phyloP scores from a whole-genome alignment of 2,113 vertebrate genomes.

The Spea bombifrons region DNA sequence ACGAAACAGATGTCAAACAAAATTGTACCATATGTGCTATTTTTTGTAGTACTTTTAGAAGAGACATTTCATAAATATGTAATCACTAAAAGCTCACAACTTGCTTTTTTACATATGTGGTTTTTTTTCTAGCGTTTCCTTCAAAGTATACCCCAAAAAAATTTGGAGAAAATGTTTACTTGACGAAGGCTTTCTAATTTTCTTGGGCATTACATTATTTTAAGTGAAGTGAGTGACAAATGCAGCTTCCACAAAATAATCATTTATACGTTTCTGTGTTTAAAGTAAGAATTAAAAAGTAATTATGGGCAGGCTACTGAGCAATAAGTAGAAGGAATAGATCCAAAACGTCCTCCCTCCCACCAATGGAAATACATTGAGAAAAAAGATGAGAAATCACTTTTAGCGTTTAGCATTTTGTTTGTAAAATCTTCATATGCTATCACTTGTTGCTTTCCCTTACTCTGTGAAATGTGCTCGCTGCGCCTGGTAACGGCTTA shows the following conservation, averaged over 20 bases:
- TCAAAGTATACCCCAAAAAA: background rate
- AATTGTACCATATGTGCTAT: constrained; percentile 84
- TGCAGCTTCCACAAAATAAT: no score
- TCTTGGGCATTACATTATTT: background rate
- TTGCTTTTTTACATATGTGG: constrained; percentile 48
- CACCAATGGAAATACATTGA: constrained; percentile 51
- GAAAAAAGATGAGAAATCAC: constrained; percentile 56
- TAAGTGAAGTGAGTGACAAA: no score
- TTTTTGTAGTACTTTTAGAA: constrained; percentile 70
- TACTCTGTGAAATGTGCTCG: no score
- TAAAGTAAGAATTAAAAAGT: no score
- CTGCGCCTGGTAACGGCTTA: no score
- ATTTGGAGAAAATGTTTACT: background rate
- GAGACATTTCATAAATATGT: constrained; percentile 67
- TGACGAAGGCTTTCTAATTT: background rate
- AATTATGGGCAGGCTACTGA: no score
- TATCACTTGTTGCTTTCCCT: no score
- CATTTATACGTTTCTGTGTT: no score
- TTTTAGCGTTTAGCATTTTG: constrained; percentile 47
- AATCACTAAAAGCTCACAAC: constrained; percentile 66
- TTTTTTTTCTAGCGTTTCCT: constrained; percentile 10
- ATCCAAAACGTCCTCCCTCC: constrained; percentile 53
- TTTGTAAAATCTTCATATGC: no score
- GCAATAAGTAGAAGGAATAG: background rate
- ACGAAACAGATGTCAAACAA: constrained; percentile 85